A percentile compares a stretch with the other conserved stretches of the same genome.
Evolutionary conservation across 1,140 invertebrate species (phyloP).

Genomic region (Neelides sp.): DNA sequence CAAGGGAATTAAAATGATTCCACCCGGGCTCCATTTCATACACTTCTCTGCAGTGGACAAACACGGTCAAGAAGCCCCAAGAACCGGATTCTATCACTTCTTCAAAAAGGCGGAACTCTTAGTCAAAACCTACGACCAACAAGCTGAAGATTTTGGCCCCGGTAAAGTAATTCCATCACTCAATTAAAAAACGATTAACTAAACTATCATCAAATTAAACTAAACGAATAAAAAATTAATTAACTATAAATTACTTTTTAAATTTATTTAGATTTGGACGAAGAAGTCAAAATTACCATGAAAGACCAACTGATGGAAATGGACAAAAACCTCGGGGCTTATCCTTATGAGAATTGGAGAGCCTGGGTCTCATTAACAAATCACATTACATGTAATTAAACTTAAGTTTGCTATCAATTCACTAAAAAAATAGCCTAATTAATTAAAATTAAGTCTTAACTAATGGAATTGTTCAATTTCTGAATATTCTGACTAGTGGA

Average conservation of each 20-base stretch:
- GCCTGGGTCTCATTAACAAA: conserved; percentile 74
- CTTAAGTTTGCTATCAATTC: background rate
- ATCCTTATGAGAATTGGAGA: conserved; percentile 77
- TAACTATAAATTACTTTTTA: conserved; percentile 11
- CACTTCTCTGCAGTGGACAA: conserved; percentile 58
- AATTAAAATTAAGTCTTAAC: background rate
- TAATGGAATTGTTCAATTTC: background rate
- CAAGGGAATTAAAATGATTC: conserved; percentile 96
- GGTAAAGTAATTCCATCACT: too few species aligned
- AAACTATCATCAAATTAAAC: too few species aligned
- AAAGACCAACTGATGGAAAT: conserved; percentile 60
- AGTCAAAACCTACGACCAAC: conserved; percentile 70
- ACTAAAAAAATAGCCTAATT: background rate
- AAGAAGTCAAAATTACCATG: conserved; percentile 47
- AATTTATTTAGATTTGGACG: conserved; percentile 38
- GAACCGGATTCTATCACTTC: conserved; percentile 79
- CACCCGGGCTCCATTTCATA: conserved; percentile 87
- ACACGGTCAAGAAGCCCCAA: conserved; percentile 43
- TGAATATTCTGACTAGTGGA: conserved; percentile 35
- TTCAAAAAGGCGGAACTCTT: conserved; percentile 72
- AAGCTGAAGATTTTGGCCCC: conserved; percentile 51
- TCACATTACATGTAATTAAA: conserved; percentile 48
- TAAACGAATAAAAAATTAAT: too few species aligned
- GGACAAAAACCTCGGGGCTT: conserved; percentile 71
- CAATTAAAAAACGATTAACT: too few species aligned